Percentiles rank a stretch among this genome's conserved stretches.
These are phyloP conservation scores for Mus pahari DNA, from an alignment of 2,113 vertebrate species.

Conservation along the genomic window DNA sequence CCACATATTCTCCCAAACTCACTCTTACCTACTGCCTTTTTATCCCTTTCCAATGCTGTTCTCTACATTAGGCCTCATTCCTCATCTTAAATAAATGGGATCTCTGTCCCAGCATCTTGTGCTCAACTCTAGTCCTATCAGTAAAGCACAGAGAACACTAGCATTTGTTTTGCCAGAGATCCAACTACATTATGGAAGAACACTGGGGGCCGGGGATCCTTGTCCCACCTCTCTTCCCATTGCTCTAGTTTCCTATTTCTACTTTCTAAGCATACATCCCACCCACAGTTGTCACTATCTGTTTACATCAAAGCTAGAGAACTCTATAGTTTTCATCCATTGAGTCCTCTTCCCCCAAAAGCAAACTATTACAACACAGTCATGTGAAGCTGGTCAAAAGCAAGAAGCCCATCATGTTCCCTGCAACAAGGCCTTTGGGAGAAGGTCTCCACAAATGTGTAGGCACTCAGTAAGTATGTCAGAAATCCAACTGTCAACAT, in stretches of 20 bases:
- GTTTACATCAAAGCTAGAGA: background rate
- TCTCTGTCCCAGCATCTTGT: background rate
- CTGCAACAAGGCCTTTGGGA: background rate
- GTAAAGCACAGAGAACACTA: background rate
- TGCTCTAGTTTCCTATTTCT: background rate
- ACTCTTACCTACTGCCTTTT: background rate
- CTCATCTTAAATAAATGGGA: background rate
- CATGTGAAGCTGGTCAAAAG: background rate
- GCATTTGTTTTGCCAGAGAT: background rate
- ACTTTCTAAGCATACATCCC: background rate
- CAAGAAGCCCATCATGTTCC: background rate
- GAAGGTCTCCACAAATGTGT: background rate
- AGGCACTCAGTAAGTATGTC: slow-evolving; percentile 1
- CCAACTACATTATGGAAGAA: background rate
- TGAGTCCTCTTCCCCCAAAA: background rate
- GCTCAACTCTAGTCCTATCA: background rate
- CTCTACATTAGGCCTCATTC: background rate
- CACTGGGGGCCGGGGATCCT: background rate
- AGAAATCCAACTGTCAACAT: slow-evolving; percentile 17
- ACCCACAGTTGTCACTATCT: background rate
- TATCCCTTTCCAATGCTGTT: background rate
- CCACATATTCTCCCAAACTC: background rate
- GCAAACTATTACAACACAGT: background rate
- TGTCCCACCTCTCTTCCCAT: background rate
- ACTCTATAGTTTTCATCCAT: background rate